Percentiles rank a stretch among this genome's conserved stretches.
Conservation (phyloP, 2,888 invertebrate genomes). For the Nasonia oneida region DNA sequence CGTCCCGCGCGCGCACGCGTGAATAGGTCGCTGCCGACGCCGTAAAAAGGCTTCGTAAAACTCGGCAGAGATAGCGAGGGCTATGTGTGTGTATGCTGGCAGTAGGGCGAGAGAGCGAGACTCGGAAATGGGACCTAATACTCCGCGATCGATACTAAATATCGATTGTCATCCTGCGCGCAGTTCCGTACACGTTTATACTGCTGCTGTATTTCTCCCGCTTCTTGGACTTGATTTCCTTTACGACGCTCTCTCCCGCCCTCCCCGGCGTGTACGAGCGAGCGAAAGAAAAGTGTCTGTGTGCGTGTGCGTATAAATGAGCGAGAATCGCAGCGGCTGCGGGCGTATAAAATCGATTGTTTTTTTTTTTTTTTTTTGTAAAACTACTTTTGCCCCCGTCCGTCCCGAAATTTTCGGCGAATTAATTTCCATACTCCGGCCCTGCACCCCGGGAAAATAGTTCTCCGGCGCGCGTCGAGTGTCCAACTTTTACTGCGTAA, state of each 20-base stretch:
- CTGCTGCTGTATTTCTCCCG: slow-evolving; percentile 20
- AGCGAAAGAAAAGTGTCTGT: background rate
- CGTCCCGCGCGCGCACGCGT: slow-evolving; percentile 24
- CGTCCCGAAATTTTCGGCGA: background rate
- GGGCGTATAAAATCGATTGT: background rate
- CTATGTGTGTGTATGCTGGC: background rate
- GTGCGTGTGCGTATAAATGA: background rate
- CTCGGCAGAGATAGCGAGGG: slow-evolving; percentile 48
- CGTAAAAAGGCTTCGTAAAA: slow-evolving; percentile 64
- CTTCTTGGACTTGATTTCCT: slow-evolving; percentile 64
- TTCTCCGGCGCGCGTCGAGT: background rate
- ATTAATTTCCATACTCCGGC: slow-evolving; percentile 29
- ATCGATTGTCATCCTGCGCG: slow-evolving; percentile 58
- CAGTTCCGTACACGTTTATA: slow-evolving; percentile 14
- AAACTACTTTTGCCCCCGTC: background rate
- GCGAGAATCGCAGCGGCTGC: background rate
- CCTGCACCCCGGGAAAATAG: background rate
- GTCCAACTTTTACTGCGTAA: background rate
- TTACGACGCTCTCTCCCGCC: slow-evolving; percentile 51
- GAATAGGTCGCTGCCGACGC: slow-evolving; percentile 49
- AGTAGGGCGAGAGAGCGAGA: background rate
- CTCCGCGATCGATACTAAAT: slow-evolving; percentile 64
- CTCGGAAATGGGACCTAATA: slow-evolving; percentile 64
- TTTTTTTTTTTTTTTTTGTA: background rate
- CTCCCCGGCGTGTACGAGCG: background rate